Evolutionary conservation across 2,113 vertebrate genomes (phyloP).

Genomic region (Seriola rivoliana): DNA sequence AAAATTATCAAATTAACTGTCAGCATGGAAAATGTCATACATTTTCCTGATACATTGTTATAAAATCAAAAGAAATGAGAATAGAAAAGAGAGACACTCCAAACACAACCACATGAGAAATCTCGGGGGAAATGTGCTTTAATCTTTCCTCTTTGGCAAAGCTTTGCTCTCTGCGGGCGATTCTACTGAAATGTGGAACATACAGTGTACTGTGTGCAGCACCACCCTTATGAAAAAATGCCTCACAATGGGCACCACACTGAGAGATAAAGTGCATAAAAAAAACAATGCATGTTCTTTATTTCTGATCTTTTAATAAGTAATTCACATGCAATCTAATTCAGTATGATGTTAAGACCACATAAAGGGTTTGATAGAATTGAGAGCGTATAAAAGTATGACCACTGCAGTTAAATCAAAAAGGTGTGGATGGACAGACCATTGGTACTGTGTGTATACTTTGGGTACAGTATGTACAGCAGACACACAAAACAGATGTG

Average conservation of each 20-base stretch:
- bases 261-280: constrained; percentile 4
- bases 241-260: constrained; percentile 3
- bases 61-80: constrained; percentile 1
- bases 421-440: background rate
- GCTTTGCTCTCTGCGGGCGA: constrained; percentile 50
- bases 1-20: constrained; percentile 1
- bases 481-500: background rate
- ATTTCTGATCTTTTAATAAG: constrained; percentile 11
- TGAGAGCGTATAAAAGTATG: background rate
- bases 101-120: constrained; percentile 30
- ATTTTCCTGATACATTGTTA: background rate
- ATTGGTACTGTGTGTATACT: background rate
- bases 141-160: constrained; percentile 50
- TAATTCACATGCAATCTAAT: background rate
- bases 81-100: background rate
- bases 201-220: background rate
- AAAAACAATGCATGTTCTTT: constrained; percentile 1
- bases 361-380: background rate
- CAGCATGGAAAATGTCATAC: background rate
- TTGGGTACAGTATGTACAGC: background rate
- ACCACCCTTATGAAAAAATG: background rate
- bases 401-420: background rate
- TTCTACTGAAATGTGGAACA: constrained; percentile 41
- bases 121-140: constrained; percentile 37
- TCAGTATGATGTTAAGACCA: constrained; percentile 2